These are phyloP conservation scores for Cyphomyrus discorhynchus DNA, from an alignment of 2,113 vertebrate genomes.

Conservation along the genomic window DNA sequence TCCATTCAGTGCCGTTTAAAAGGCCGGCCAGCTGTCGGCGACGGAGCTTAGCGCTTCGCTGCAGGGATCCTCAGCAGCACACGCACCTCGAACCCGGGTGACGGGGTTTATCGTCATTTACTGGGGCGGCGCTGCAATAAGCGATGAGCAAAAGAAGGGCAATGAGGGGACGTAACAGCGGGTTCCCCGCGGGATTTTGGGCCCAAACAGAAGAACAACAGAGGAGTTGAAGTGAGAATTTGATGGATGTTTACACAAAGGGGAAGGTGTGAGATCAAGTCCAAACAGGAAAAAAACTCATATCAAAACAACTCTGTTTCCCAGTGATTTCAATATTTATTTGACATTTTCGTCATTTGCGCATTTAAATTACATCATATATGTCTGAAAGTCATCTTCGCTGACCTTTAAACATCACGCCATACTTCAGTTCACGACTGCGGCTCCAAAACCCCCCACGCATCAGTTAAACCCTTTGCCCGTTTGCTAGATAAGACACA, in stretches of 20 bases:
- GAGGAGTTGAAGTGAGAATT: neutral
- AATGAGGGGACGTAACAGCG: neutral
- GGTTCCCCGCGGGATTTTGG: neutral
- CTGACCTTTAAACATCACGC: neutral
- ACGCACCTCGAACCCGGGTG: neutral
- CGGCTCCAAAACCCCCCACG: slow-evolving; percentile 22
- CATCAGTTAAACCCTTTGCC: slow-evolving; percentile 20
- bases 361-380: slow-evolving; percentile 51
- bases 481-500: slow-evolving; percentile 55
- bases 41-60: neutral
- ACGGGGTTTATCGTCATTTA: neutral
- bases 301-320: slow-evolving; percentile 18
- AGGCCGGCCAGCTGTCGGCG: neutral
- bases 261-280: neutral
- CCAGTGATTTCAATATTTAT: slow-evolving; percentile 59
- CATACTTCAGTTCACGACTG: slow-evolving; percentile 21
- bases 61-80: neutral
- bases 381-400: slow-evolving; percentile 42
- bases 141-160: neutral
- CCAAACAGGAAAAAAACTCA: neutral
- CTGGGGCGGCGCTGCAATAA: neutral
- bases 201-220: neutral
- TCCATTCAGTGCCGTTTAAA: neutral
- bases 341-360: slow-evolving; percentile 43
- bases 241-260: neutral